Evolutionary conservation across 2,113 vertebrate genomes (phyloP), one percentile per base, ranked within the genome.

Genomic region (Smithornis capensis): DNA sequence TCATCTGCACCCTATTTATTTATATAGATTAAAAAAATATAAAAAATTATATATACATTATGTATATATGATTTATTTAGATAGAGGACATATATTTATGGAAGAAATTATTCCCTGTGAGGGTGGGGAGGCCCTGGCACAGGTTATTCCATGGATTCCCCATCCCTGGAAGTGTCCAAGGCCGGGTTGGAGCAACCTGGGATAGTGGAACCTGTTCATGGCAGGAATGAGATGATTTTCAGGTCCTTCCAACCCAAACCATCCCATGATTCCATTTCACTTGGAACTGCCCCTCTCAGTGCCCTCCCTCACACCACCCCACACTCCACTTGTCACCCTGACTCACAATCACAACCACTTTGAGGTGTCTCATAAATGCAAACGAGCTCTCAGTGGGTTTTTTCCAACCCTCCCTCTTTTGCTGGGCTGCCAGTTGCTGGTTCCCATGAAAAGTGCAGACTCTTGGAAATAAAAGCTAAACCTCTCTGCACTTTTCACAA

Each of bases 21-120:
- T 29, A 19, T 8, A 6, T n/a, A n/a, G n/a, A n/a, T n/a, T n/a
- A n/a, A n/a, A n/a, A n/a, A n/a, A n/a, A n/a, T n/a, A n/a, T n/a
- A n/a, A n/a, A n/a, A n/a, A n/a, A n/a, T n/a, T n/a, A n/a, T n/a
- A n/a, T n/a, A n/a, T n/a, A n/a, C n/a, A n/a, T n/a, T n/a, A n/a
- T n/a, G n/a, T n/a, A n/a, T n/a, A n/a, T n/a, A n/a, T n/a, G n/a
- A n/a, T n/a, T n/a, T 13, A 8, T 13, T 14, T 2, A 50, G 9
- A 3, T 4, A 14, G 3, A 10, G 31, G 37, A 28, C 5, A 11
- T 0, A 2, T 2, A 9, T 44, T 65, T 33, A 7, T 23, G 19
- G 24, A 38, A 14, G 24, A 19, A 56, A 42, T 49, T 9, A 3
- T 3, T 71, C 24, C 21, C 3, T 74, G 1, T 3, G n/a, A 31